Base-by-base conservation (phyloP, 2,113 vertebrate species). In the Siniperca knerii region DNA sequence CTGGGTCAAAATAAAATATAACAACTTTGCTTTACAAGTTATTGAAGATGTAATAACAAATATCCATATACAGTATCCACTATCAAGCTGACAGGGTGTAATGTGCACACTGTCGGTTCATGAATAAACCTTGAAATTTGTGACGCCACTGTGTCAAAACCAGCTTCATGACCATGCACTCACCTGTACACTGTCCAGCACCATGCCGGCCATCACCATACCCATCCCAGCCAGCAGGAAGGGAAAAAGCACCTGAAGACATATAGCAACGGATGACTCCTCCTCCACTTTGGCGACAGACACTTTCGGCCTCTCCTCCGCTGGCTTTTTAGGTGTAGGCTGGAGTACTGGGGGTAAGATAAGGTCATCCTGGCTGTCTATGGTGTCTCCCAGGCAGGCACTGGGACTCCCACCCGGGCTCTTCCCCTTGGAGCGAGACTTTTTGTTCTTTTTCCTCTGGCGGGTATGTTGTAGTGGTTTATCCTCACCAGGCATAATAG, bases 171-270 rank as follows among this genome's bases (percentile, higher is more conserved):
- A 18, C 6, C 2, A 9, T 12, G 40, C n/a, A 82, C 93, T 90
- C 58, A 99, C 98, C 97, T 99, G 97, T 55, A 98, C 96, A 15
- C 84, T 92, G 93, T 98, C 95, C 92, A 99, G 93, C 89, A 99
- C 97, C 95, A 98, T 94, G 55, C 98, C 98, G 0, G 98, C 98
- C 95, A 97, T 92, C 68, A 98, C 97, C 96, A 99, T 98, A 52
- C 98, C 98, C 92, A 98, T 96, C 72, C 98, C 98, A 35, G 98
- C 98, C 55, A 98, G 90, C 84, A 98, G 76, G 93, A 97, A 99
- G 0, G 98, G 98, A 61, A 97, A 89, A 15, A 97, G 25, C 88
- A 98, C 97, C 94, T 99, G 97, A 0, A 97, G 94, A 79, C 96
- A 96, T 57, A 99, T 96, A 16, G 94, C 83, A 7, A 91, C 0